These are phyloP conservation scores for Hecatera dysodea DNA, from an alignment of 2,888 invertebrate genomes.

Conservation along the genomic window DNA sequence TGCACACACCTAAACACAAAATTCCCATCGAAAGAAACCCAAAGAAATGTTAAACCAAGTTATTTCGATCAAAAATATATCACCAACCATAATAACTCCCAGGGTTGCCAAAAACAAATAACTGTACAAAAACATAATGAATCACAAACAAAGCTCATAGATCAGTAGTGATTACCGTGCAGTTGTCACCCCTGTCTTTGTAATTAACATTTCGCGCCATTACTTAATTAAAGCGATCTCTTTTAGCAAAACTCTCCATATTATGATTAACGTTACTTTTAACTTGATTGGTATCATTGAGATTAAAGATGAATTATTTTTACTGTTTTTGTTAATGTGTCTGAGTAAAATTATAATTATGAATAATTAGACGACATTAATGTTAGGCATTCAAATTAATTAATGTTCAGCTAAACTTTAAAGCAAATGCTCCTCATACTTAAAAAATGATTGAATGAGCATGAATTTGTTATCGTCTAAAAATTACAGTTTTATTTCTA, in stretches of 20 bases:
- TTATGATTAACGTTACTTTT: constrained; percentile 70
- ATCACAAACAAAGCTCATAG: constrained; percentile 65
- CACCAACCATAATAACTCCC: neutral
- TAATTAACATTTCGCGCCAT: constrained; percentile 94
- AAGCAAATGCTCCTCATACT: no score
- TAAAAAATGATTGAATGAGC: no score
- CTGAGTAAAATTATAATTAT: neutral
- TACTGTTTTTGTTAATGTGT: constrained; percentile 20
- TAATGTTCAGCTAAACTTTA: no score
- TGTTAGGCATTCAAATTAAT: neutral
- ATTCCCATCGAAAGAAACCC: neutral
- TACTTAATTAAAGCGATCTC: constrained; percentile 94
- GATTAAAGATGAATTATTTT: constrained; percentile 39
- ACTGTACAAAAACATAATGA: constrained; percentile 65
- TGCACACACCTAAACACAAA: neutral
- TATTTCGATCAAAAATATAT: neutral
- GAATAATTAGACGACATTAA: neutral
- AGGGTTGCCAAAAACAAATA: constrained; percentile 36
- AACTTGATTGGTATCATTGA: constrained; percentile 25
- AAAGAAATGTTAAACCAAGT: no score
- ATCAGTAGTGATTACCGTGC: constrained; percentile 69
- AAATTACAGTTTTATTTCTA: no score
- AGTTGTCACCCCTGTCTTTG: constrained; percentile 88
- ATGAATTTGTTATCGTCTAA: no score
- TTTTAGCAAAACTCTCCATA: constrained; percentile 71